These are phyloP conservation scores for Lasiurus borealis DNA, from an alignment of 2,113 vertebrate genomes.

Conservation along the genomic window DNA sequence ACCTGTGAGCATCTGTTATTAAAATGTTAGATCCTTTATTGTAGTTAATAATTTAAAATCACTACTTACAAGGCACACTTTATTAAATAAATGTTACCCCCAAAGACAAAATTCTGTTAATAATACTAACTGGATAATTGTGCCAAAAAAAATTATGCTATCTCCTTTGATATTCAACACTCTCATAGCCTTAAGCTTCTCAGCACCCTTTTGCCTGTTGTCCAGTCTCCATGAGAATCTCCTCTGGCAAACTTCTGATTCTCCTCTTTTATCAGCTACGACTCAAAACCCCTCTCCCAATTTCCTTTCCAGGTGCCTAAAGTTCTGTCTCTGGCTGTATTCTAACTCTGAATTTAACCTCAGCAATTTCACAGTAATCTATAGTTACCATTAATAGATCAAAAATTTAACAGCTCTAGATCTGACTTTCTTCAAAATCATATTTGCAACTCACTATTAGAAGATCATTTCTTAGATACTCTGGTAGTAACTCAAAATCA, in stretches of 20 bases:
- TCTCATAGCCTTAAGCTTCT: background rate
- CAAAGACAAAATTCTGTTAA: constrained; percentile 1
- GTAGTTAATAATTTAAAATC: background rate
- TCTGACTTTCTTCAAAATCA: background rate
- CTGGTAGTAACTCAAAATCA: constrained; percentile 11
- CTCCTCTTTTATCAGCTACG: background rate
- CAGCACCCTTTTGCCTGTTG: background rate
- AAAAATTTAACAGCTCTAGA: background rate
- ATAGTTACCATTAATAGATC: background rate
- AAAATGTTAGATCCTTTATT: background rate
- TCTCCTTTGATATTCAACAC: background rate
- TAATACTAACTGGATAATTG: background rate
- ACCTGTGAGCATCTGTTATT: constrained; percentile 21
- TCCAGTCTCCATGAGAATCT: background rate
- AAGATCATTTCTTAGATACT: constrained; percentile 5
- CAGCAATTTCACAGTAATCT: constrained; percentile 35
- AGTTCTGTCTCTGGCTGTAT: constrained; percentile 1
- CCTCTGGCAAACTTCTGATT: background rate
- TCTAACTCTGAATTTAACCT: background rate
- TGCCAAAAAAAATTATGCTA: constrained; percentile 17
- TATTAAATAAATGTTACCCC: background rate
- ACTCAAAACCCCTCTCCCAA: background rate
- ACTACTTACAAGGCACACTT: constrained; percentile 27
- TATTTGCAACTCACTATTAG: background rate
- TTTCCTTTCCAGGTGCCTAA: background rate